Percentiles rank a stretch among this genome's conserved stretches.
phyloP scores from a whole-genome alignment of 2,113 vertebrate genomes.

The Petrocephalus zakoni region DNA sequence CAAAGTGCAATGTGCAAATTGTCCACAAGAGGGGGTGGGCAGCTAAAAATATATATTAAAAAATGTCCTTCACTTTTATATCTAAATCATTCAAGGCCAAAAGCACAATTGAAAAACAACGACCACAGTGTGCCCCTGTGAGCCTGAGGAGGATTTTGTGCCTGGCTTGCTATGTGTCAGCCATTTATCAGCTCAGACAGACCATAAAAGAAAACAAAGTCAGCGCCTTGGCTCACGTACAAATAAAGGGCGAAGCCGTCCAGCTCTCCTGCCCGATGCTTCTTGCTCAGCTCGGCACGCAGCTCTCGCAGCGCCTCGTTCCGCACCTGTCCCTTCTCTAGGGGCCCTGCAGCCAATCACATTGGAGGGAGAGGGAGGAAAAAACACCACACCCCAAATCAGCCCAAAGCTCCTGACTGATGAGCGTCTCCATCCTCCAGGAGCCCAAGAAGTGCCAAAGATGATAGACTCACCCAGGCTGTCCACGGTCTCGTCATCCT shows the following conservation, averaged over 20 bases:
- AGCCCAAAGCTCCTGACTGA: neutral
- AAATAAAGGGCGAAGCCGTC: conserved; percentile 94
- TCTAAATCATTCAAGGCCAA: neutral
- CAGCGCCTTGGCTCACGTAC: conserved; percentile 56
- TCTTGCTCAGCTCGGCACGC: conserved; percentile 94
- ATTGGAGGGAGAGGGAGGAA: neutral
- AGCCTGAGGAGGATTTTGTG: neutral
- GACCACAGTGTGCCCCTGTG: neutral
- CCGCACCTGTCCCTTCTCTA: conserved; percentile 96
- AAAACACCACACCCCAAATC: neutral
- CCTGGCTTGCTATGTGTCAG: neutral
- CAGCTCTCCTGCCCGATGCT: conserved; percentile 83
- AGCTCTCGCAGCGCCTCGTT: conserved; percentile 90
- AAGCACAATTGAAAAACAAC: neutral
- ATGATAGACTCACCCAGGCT: conserved; percentile 76
- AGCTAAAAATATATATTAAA: neutral
- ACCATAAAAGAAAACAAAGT: neutral
- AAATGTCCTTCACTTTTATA: neutral
- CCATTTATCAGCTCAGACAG: neutral
- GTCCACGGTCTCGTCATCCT: conserved; percentile 96
- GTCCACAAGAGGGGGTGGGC: neutral
- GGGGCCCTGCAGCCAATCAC: conserved; percentile 67
- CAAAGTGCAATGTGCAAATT: neutral
- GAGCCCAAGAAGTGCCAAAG: neutral
- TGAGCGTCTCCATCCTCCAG: neutral